Percentiles rank a stretch among this genome's conserved stretches.
These are phyloP conservation scores for Amaurobius ferox DNA, from an alignment of 2,888 invertebrate genomes.

Conservation along the genomic window DNA sequence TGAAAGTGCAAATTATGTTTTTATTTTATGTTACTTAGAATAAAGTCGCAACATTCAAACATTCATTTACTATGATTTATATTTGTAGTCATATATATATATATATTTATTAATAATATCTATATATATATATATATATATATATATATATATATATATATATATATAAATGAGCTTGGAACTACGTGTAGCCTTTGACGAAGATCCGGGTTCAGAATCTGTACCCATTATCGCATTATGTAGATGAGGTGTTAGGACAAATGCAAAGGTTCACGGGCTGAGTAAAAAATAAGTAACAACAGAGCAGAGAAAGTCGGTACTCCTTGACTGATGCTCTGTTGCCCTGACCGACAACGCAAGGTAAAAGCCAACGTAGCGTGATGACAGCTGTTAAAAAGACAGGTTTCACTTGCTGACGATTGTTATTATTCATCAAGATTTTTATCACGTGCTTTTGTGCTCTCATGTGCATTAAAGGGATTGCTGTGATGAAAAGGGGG, in stretches of 20 bases:
- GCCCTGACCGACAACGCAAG: conserved; percentile 31
- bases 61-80: no score
- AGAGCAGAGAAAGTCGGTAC: not conserved
- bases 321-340: conserved; percentile 29
- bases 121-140: no score
- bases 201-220: conserved; percentile 31
- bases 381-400: not conserved
- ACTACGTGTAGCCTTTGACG: not conserved
- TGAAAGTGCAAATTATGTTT: no score
- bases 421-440: not conserved
- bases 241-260: conserved; percentile 33
- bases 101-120: no score
- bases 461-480: not conserved
- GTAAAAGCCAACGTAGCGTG: not conserved
- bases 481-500: not conserved
- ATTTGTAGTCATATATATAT: no score
- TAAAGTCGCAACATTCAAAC: no score
- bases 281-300: not conserved
- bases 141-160: no score
- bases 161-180: no score
- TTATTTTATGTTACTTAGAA: no score
- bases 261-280: not conserved
- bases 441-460: not conserved
- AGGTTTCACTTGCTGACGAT: not conserved
- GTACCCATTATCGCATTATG: conserved; percentile 47